Evolutionary conservation across 2,797 vertebrate genomes (phyloP).

Genomic region (Halcyon leucocephala): DNA sequence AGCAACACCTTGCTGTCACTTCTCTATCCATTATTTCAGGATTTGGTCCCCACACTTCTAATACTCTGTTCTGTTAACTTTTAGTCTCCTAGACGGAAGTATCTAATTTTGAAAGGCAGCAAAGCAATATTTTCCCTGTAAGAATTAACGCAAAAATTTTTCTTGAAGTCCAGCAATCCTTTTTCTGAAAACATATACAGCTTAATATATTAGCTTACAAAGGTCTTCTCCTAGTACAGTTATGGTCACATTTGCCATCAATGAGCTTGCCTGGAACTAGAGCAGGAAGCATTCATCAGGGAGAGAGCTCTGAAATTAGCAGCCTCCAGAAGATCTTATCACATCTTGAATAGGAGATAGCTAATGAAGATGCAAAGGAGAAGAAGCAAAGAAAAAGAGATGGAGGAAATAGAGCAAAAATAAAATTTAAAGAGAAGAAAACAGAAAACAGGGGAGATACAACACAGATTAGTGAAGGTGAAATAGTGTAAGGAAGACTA

Average conservation of each 20-base stretch:
- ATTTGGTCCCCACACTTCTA: neutral
- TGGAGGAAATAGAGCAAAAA: neutral
- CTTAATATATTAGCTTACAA: neutral
- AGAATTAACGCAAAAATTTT: neutral
- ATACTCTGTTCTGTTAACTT: neutral
- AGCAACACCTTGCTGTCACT: neutral
- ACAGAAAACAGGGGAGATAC: neutral
- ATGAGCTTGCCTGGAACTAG: neutral
- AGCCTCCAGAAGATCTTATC: neutral
- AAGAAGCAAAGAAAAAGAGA: neutral
- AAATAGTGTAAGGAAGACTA: neutral
- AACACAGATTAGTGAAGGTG: neutral
- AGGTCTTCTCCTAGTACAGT: neutral
- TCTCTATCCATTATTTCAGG: neutral
- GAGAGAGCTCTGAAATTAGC: neutral
- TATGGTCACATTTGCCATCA: neutral
- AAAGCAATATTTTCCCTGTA: neutral
- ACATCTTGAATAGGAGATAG: neutral
- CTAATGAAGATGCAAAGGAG: neutral
- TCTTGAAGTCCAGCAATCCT: neutral
- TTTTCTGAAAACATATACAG: neutral
- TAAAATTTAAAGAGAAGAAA: neutral
- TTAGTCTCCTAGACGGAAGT: neutral
- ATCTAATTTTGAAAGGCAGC: neutral
- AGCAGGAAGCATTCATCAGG: neutral